Evolutionary conservation across 2,797 vertebrate species (phyloP).

Genomic region (Sciurus carolinensis): DNA sequence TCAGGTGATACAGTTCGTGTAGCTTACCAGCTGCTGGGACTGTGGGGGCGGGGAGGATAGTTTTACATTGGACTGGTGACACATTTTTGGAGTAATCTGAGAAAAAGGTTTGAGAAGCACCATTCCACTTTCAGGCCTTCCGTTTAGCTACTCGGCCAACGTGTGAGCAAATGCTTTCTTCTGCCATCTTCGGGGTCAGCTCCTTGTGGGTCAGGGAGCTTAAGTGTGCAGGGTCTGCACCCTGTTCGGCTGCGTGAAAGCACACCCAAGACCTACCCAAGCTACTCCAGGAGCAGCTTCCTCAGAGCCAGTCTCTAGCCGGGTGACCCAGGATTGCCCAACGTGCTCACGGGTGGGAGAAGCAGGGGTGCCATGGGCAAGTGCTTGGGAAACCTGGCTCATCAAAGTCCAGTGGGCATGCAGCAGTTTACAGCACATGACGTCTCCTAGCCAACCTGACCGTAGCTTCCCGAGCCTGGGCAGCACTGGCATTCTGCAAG

Average conservation of each 20-base stretch:
- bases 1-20: background rate
- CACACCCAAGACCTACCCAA: background rate
- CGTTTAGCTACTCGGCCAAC: too few relatives aligned
- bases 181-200: background rate
- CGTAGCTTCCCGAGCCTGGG: background rate
- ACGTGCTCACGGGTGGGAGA: too few relatives aligned
- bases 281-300: background rate
- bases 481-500: fast-evolving
- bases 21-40: background rate
- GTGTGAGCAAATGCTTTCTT: background rate
- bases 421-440: background rate
- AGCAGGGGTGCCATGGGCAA: background rate
- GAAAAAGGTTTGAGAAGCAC: background rate
- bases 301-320: background rate
- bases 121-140: background rate
- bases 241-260: background rate
- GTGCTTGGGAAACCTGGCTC: background rate
- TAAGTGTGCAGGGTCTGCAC: background rate
- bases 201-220: background rate
- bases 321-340: background rate
- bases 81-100: background rate
- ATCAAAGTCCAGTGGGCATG: fast-evolving
- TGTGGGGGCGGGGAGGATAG: too few relatives aligned
- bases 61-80: background rate
- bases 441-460: background rate